phyloP scores from a whole-genome alignment of 1,140 invertebrate genomes.

The Matsumurasca onukii region DNA sequence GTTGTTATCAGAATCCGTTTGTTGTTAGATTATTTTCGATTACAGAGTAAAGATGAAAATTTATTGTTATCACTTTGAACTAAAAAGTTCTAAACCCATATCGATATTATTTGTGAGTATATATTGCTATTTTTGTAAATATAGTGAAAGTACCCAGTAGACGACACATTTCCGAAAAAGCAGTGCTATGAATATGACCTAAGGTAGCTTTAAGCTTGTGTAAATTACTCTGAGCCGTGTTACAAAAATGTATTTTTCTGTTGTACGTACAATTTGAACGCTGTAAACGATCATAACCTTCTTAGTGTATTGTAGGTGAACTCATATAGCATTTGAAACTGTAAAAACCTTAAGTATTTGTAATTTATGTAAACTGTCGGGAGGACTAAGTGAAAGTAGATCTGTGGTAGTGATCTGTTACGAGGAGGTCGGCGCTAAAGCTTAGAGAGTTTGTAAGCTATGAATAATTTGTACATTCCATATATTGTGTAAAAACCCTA shows the following conservation, averaged over 20 bases:
- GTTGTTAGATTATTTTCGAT: background rate
- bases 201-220: conserved; percentile 23
- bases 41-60: too few species aligned
- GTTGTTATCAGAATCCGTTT: background rate
- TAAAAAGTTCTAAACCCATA: conserved; percentile 17
- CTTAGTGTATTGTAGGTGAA: conserved; percentile 19
- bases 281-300: conserved; percentile 22
- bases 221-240: conserved; percentile 23
- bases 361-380: conserved; percentile 20
- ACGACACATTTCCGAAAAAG: conserved; percentile 19
- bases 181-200: conserved; percentile 25
- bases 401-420: conserved; percentile 4
- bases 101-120: conserved; percentile 23
- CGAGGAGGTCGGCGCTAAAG: background rate
- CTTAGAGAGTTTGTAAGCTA: conserved; percentile 26
- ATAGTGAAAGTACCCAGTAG: conserved; percentile 6
- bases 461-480: conserved; percentile 32
- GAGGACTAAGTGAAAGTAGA: conserved; percentile 1
- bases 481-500: conserved; percentile 29
- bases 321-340: conserved; percentile 15
- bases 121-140: conserved; percentile 28
- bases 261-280: conserved; percentile 1
- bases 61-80: conserved; percentile 13
- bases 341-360: conserved; percentile 16
- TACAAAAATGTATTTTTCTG: conserved; percentile 26